Percentiles rank a stretch among this genome's conserved stretches.
phyloP scores from a whole-genome alignment of 2,113 vertebrate species.

The Pygoscelis adeliae region DNA sequence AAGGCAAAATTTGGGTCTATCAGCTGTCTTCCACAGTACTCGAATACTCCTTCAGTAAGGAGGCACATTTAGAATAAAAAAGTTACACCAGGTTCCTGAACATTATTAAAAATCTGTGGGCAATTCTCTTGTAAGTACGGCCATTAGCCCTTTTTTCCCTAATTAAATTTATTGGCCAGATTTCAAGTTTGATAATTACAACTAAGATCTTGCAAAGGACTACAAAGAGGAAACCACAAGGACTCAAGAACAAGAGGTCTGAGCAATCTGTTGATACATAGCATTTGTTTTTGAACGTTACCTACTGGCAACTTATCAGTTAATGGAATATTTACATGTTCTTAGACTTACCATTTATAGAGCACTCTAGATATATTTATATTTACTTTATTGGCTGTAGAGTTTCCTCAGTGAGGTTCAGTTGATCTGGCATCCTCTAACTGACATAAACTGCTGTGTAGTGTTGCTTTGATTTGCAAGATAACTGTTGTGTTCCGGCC shows the following conservation, averaged over 20 bases:
- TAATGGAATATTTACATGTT: neutral
- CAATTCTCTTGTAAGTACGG: neutral
- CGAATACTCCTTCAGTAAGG: neutral
- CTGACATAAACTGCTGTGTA: neutral
- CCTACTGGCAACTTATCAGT: neutral
- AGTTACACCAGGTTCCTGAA: neutral
- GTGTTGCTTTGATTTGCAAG: neutral
- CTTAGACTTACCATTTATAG: neutral
- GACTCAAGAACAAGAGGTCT: neutral
- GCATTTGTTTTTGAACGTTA: neutral
- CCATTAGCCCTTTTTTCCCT: neutral
- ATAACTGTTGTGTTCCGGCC: neutral
- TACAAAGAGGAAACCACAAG: neutral
- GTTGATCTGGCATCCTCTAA: neutral
- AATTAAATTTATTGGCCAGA: neutral
- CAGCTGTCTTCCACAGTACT: accelerated
- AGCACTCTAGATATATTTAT: neutral
- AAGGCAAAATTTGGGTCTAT: neutral
- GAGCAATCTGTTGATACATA: neutral
- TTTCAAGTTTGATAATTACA: neutral
- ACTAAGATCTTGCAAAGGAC: neutral
- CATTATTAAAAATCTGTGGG: neutral
- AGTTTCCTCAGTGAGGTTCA: neutral
- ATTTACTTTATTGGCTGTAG: neutral
- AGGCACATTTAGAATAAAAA: neutral